phyloP scores from a whole-genome alignment of 2,113 vertebrate genomes.

The Anoura caudifer region DNA sequence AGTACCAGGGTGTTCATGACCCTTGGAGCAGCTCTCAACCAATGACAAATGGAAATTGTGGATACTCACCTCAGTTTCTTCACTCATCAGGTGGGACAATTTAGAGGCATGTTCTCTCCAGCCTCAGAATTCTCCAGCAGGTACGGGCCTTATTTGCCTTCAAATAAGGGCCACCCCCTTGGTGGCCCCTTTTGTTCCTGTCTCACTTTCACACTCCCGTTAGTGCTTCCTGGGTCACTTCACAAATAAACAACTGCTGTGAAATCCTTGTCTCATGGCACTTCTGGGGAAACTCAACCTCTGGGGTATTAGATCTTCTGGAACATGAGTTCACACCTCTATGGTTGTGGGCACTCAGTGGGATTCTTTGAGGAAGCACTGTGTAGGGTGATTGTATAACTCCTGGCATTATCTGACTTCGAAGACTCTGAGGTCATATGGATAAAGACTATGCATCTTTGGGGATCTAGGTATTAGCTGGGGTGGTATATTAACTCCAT shows the following conservation, averaged over 20 bases:
- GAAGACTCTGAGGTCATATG: neutral
- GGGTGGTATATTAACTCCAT: neutral
- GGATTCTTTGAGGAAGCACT: neutral
- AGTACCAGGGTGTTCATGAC: neutral
- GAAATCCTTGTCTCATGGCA: neutral
- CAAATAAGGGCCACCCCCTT: too few relatives aligned
- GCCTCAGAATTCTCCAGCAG: neutral
- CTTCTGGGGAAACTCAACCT: neutral
- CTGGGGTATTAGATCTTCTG: fast-evolving
- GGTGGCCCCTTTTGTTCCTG: neutral
- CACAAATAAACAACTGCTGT: neutral
- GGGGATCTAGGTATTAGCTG: too few relatives aligned
- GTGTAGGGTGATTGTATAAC: too few relatives aligned
- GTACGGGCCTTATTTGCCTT: neutral
- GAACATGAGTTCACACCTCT: neutral
- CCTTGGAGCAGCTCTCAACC: neutral
- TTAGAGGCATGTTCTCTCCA: neutral
- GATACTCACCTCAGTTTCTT: neutral
- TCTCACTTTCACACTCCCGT: neutral
- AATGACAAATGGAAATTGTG: neutral
- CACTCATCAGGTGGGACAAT: neutral
- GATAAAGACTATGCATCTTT: neutral
- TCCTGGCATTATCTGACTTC: neutral
- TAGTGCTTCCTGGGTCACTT: neutral
- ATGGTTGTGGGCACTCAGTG: fast-evolving